Evolutionary conservation across 2,797 vertebrate species (phyloP).

Genomic region (Gambusia yucatana): DNA sequence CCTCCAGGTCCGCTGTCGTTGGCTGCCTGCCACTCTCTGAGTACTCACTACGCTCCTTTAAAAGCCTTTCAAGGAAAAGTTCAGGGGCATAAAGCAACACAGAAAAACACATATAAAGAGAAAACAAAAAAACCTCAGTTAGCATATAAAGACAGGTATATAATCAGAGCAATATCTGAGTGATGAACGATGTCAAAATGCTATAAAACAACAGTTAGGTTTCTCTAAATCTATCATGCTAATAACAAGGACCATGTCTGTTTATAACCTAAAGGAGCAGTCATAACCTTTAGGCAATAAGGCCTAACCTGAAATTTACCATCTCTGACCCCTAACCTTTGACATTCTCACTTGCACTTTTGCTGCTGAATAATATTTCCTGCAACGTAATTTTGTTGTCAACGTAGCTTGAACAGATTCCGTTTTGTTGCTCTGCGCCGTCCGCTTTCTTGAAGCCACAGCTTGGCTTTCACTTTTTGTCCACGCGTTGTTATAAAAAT

Average conservation of each 20-base stretch:
- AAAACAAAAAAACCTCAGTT: constrained; percentile 12
- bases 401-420: constrained; percentile 44
- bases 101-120: constrained; percentile 24
- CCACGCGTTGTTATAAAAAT: constrained; percentile 25
- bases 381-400: constrained; percentile 7
- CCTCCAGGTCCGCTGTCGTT: constrained; percentile 73
- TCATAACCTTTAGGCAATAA: constrained; percentile 25
- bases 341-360: constrained; percentile 24
- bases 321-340: constrained; percentile 40
- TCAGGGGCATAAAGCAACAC: constrained; percentile 46
- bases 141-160: constrained; percentile 21
- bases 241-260: background rate
- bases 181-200: background rate
- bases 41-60: constrained; percentile 73
- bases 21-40: constrained; percentile 78
- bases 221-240: constrained; percentile 6
- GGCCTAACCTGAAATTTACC: constrained; percentile 29
- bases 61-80: constrained; percentile 74
- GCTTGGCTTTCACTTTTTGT: constrained; percentile 17
- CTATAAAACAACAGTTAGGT: background rate
- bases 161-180: constrained; percentile 8
- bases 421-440: background rate
- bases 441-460: constrained; percentile 7
- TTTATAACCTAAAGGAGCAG: constrained; percentile 12
- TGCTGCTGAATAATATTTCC: constrained; percentile 6